Evolutionary conservation across 2,888 invertebrate species (phyloP).

Genomic region (Pyrochroa serraticornis): DNA sequence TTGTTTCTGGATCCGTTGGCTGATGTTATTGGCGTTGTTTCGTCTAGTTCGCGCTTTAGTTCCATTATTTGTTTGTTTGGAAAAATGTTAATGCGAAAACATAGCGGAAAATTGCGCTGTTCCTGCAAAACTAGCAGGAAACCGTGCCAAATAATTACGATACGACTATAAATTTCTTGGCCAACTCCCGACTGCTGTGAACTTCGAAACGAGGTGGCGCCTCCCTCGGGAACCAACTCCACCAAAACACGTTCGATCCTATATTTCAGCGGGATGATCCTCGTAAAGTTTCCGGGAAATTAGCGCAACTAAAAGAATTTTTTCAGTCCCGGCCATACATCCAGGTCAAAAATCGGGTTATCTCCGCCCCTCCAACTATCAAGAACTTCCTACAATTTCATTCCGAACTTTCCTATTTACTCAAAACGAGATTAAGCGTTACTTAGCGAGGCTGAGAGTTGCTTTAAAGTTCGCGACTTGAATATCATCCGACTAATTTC

Average conservation of each 20-base stretch:
- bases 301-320: slow-evolving; percentile 23
- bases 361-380: slow-evolving; percentile 22
- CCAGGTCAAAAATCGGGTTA: slow-evolving; percentile 24
- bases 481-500: too few species aligned
- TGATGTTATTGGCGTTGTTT: background rate
- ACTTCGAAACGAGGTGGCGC: slow-evolving; percentile 26
- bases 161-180: slow-evolving; percentile 25
- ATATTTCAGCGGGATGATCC: slow-evolving; percentile 13
- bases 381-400: slow-evolving; percentile 24
- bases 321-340: slow-evolving; percentile 1
- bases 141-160: slow-evolving; percentile 26
- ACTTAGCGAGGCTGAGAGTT: slow-evolving; percentile 28
- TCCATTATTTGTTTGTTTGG: background rate
- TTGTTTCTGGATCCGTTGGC: too few species aligned
- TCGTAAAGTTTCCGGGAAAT: slow-evolving; percentile 21
- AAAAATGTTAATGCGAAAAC: slow-evolving; percentile 18
- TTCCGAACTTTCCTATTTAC: slow-evolving; percentile 30
- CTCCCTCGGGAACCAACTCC: slow-evolving; percentile 16
- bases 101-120: slow-evolving; percentile 15
- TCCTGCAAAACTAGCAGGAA: slow-evolving; percentile 17
- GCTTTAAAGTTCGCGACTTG: slow-evolving; percentile 18
- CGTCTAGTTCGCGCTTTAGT: background rate
- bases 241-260: slow-evolving; percentile 28
- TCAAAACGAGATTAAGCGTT: slow-evolving; percentile 31
- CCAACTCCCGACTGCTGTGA: slow-evolving; percentile 16